phyloP scores from a whole-genome alignment of 2,888 invertebrate genomes.

The Schrankia costaestrigalis region DNA sequence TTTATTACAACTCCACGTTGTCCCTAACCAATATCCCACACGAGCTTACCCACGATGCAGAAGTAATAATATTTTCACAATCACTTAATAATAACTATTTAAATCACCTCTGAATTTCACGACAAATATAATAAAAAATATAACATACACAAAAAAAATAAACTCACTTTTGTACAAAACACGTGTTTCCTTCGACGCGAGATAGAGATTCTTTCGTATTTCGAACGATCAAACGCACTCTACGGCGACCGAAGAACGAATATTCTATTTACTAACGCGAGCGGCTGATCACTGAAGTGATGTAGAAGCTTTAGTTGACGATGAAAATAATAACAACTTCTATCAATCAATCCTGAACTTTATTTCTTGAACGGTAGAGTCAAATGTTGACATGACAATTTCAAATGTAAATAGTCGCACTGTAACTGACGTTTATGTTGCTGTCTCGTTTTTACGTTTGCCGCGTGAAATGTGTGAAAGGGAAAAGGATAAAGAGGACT shows the following conservation, averaged over 20 bases:
- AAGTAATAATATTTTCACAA: too few relatives aligned
- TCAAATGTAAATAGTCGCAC: slow-evolving; percentile 45
- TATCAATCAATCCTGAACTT: slow-evolving; percentile 39
- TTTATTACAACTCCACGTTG: too few relatives aligned
- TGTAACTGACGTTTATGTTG: slow-evolving; percentile 43
- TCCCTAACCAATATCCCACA: too few relatives aligned
- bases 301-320: slow-evolving; percentile 47
- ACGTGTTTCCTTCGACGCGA: slow-evolving; percentile 38
- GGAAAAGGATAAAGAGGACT: slow-evolving; percentile 28
- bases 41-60: too few relatives aligned
- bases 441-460: slow-evolving; percentile 46
- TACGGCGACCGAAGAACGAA: slow-evolving; percentile 48
- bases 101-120: too few relatives aligned
- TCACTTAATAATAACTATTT: too few relatives aligned
- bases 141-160: slow-evolving; percentile 15
- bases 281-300: slow-evolving; percentile 40
- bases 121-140: too few relatives aligned
- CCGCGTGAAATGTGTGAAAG: slow-evolving; percentile 33
- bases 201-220: slow-evolving; percentile 19
- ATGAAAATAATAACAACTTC: slow-evolving; percentile 52
- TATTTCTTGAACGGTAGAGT: slow-evolving; percentile 28
- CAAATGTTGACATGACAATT: slow-evolving; percentile 19
- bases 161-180: slow-evolving; percentile 39
- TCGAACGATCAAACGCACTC: slow-evolving; percentile 34
- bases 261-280: slow-evolving; percentile 43